Evolutionary conservation across 2,888 invertebrate genomes (phyloP).

Genomic region (Nemotelus nigrinus): DNA sequence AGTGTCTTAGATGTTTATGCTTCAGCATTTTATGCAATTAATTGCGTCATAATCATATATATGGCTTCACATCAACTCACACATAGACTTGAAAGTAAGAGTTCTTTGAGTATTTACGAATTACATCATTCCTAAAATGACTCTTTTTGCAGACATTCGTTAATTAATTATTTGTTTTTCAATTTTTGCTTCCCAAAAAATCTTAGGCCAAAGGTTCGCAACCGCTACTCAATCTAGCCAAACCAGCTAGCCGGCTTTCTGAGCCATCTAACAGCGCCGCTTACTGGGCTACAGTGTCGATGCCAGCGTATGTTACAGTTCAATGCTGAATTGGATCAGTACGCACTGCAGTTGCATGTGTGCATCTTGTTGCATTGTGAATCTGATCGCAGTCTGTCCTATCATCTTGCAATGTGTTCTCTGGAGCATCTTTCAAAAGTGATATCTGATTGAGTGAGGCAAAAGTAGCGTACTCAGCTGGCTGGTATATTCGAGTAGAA

Average conservation of each 20-base stretch:
- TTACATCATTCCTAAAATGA: too few species aligned
- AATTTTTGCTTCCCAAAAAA: too few species aligned
- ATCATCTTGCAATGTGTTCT: neutral
- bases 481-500: neutral
- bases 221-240: neutral
- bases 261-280: neutral
- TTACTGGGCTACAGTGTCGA: slow-evolving; percentile 3
- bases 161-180: too few species aligned
- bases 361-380: neutral
- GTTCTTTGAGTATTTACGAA: too few species aligned
- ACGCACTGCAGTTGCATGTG: slow-evolving; percentile 13
- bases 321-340: slow-evolving; percentile 47
- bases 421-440: slow-evolving; percentile 1
- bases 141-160: too few species aligned
- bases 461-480: neutral
- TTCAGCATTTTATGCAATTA: too few species aligned
- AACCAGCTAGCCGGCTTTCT: slow-evolving; percentile 5
- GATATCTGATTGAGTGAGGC: slow-evolving; percentile 23
- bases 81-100: too few species aligned
- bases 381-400: slow-evolving; percentile 6
- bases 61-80: too few species aligned
- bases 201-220: neutral
- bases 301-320: slow-evolving; percentile 45
- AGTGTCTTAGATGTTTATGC: too few species aligned
- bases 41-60: too few species aligned